Evolutionary conservation across 1,140 invertebrate genomes (phyloP).

Genomic region (Papilio xuthus): DNA sequence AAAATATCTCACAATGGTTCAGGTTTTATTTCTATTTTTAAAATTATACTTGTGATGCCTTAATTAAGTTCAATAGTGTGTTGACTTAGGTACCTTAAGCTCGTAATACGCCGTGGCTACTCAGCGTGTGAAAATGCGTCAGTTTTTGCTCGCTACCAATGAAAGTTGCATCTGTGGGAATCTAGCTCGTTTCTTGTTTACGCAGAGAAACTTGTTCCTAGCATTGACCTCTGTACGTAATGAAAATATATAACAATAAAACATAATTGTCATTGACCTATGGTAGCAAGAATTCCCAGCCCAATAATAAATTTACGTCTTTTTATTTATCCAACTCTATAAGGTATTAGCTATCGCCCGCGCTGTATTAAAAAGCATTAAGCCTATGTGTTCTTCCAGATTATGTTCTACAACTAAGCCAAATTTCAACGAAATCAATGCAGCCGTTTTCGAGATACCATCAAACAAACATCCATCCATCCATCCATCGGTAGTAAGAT

Average conservation of each 20-base stretch:
- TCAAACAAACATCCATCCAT: no score
- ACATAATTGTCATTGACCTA: conserved; percentile 16
- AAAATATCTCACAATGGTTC: no score
- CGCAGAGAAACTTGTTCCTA: conserved; percentile 71
- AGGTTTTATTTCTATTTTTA: no score
- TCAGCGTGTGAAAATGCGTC: conserved; percentile 68
- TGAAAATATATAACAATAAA: conserved; percentile 27
- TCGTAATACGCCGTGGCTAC: conserved; percentile 39
- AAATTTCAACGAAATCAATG: no score
- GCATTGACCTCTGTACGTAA: conserved; percentile 63
- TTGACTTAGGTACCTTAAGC: not conserved
- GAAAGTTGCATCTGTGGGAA: conserved; percentile 79
- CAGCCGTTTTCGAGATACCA: no score
- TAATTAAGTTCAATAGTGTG: no score
- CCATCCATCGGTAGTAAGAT: no score
- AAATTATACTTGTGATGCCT: no score
- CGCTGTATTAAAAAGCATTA: no score
- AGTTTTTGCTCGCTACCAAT: conserved; percentile 74
- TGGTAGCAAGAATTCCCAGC: not conserved
- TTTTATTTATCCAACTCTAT: not conserved
- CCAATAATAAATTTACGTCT: not conserved
- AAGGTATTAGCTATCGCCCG: not conserved
- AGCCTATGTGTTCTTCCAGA: no score
- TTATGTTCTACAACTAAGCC: no score
- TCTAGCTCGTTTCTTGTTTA: conserved; percentile 62